phyloP scores from a whole-genome alignment of 2,888 invertebrate genomes.

The Orchestes rusci region DNA sequence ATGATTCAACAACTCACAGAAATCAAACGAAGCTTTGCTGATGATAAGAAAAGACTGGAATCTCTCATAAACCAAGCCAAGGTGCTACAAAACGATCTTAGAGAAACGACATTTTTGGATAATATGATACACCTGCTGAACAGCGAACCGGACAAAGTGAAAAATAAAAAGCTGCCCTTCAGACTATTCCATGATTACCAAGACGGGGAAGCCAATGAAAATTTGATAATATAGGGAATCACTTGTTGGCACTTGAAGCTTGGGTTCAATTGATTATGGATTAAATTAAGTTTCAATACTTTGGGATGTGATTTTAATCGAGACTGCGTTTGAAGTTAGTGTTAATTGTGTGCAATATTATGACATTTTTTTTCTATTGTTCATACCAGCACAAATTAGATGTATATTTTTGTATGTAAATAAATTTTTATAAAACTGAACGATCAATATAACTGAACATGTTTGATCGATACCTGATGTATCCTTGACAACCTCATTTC shows the following conservation, averaged over 20 bases:
- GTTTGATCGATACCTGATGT: constrained; percentile 14
- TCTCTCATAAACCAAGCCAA: constrained; percentile 44
- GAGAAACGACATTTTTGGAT: constrained; percentile 49
- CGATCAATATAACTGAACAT: too few relatives aligned
- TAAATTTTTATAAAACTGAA: too few relatives aligned
- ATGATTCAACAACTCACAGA: constrained; percentile 30
- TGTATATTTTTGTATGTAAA: too few relatives aligned
- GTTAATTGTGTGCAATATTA: too few relatives aligned
- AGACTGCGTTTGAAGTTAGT: too few relatives aligned
- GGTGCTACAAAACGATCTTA: constrained; percentile 45
- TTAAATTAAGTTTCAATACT: too few relatives aligned
- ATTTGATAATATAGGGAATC: constrained; percentile 15
- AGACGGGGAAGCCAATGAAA: constrained; percentile 8
- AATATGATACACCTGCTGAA: constrained; percentile 50
- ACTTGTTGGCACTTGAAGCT: neutral
- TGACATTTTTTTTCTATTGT: too few relatives aligned
- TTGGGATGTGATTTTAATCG: too few relatives aligned
- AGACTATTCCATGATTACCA: constrained; percentile 26
- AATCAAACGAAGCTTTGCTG: constrained; percentile 34
- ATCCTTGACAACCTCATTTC: too few relatives aligned
- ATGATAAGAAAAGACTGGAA: constrained; percentile 33
- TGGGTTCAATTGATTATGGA: too few relatives aligned
- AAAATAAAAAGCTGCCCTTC: constrained; percentile 34
- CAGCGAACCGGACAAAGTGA: constrained; percentile 44
- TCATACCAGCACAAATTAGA: too few relatives aligned